These are phyloP conservation scores for Heliconius congener DNA, from an alignment of 1,140 invertebrate genomes.

Conservation along the genomic window DNA sequence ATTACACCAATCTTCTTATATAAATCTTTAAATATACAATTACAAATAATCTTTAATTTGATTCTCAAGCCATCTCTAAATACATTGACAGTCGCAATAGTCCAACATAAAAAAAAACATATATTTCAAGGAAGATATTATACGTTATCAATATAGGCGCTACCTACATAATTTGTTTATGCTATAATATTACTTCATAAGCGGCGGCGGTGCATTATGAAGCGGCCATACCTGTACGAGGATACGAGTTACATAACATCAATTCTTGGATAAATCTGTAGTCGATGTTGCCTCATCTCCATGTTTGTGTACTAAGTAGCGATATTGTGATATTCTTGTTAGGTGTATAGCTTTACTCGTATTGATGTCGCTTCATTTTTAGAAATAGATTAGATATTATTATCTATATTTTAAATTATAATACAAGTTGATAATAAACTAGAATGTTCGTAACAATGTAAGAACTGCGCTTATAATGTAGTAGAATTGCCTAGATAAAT, in stretches of 20 bases:
- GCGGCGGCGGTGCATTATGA: conserved; percentile 44
- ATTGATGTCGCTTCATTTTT: conserved; percentile 50
- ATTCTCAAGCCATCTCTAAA: neutral
- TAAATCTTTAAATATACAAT: no score
- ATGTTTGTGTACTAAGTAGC: conserved; percentile 64
- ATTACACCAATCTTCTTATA: no score
- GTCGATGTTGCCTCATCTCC: conserved; percentile 61
- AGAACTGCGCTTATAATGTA: conserved; percentile 42
- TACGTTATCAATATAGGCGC: conserved; percentile 25
- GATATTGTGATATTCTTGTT: conserved; percentile 76
- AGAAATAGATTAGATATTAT: conserved; percentile 25
- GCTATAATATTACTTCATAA: conserved; percentile 38
- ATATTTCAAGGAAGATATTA: neutral
- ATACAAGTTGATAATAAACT: conserved; percentile 39
- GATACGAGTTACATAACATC: conserved; percentile 57
- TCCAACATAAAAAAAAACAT: neutral
- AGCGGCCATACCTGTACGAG: conserved; percentile 48
- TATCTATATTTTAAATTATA: conserved; percentile 20
- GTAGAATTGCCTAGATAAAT: conserved; percentile 48
- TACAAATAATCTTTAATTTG: neutral
- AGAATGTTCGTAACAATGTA: conserved; percentile 37
- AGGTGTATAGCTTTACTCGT: conserved; percentile 55
- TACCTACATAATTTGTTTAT: conserved; percentile 41
- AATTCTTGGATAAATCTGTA: conserved; percentile 58
- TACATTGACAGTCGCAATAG: neutral